A percentile compares a stretch with the other conserved stretches of the same genome.
phyloP scores from a whole-genome alignment of 2,113 vertebrate genomes.

The Rhombomys opimus region DNA sequence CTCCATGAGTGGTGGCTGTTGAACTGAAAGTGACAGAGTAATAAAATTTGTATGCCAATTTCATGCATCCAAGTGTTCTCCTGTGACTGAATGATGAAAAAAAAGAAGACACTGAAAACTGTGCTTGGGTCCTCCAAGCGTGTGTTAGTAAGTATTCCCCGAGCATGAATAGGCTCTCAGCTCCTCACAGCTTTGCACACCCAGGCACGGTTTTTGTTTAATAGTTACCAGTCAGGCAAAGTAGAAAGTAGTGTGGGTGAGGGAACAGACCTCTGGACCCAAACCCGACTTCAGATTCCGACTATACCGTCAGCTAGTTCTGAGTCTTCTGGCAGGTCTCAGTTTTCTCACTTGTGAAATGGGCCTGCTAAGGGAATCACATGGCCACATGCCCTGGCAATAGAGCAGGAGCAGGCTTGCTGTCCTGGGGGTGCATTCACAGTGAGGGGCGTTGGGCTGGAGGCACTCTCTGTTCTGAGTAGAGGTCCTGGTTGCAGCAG shows the following conservation, averaged over 20 bases:
- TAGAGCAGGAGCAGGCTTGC: not conserved
- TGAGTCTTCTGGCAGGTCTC: not conserved
- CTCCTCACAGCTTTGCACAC: not conserved
- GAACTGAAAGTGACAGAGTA: not conserved
- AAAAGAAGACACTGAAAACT: not conserved
- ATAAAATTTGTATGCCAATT: not conserved
- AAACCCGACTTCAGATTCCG: not conserved
- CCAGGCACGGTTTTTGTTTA: not conserved
- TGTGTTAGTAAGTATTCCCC: not conserved
- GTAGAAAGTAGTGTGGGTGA: not conserved
- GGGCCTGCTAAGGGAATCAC: not conserved
- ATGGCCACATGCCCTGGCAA: not conserved
- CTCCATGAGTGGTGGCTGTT: not conserved
- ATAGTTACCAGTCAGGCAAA: not conserved
- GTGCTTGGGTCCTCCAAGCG: not conserved
- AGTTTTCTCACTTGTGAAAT: constrained; percentile 50
- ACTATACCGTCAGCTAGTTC: not conserved
- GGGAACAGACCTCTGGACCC: not conserved
- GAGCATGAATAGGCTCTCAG: fast-evolving
- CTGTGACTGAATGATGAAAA: not conserved
- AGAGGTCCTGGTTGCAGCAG: not conserved
- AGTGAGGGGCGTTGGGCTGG: too few relatives aligned
- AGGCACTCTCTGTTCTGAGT: not conserved
- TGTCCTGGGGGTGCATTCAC: not conserved
- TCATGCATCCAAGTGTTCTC: not conserved